Conservation (phyloP, 2,113 vertebrate genomes). For the Eurypyga helias region DNA sequence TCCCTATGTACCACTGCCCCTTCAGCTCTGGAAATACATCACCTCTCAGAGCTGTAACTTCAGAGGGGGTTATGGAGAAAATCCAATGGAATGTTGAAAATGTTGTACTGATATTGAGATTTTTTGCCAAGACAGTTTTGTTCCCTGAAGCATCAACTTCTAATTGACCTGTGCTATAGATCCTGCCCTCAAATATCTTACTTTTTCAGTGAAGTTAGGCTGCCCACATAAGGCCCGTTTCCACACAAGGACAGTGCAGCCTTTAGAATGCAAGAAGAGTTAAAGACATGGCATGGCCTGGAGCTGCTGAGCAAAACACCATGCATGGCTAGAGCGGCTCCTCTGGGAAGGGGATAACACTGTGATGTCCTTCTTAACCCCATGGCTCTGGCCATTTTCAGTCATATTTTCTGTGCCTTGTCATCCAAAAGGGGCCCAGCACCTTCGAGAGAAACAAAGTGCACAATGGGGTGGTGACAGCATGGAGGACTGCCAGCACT, state of each 20-base stretch:
- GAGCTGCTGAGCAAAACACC: background rate
- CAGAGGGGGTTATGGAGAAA: background rate
- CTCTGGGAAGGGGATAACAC: background rate
- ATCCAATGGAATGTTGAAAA: background rate
- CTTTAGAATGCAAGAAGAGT: background rate
- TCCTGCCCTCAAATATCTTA: background rate
- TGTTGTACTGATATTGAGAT: background rate
- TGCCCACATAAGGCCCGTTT: fast-evolving
- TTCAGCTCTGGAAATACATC: background rate
- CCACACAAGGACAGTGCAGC: background rate
- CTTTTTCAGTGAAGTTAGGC: background rate
- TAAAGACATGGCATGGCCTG: background rate
- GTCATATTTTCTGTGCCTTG: background rate
- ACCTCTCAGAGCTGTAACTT: background rate
- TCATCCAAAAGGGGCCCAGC: background rate
- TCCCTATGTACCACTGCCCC: background rate
- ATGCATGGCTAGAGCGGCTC: background rate
- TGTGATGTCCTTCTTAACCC: background rate
- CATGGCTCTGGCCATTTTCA: background rate
- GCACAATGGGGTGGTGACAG: background rate
- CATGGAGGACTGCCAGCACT: background rate
- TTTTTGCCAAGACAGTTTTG: background rate
- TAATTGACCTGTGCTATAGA: background rate
- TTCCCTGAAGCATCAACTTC: background rate
- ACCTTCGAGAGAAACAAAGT: background rate